A percentile compares a stretch with the other conserved stretches of the same genome.
Conservation (phyloP, 2,797 vertebrate species). For the Aldrovandia affinis region DNA sequence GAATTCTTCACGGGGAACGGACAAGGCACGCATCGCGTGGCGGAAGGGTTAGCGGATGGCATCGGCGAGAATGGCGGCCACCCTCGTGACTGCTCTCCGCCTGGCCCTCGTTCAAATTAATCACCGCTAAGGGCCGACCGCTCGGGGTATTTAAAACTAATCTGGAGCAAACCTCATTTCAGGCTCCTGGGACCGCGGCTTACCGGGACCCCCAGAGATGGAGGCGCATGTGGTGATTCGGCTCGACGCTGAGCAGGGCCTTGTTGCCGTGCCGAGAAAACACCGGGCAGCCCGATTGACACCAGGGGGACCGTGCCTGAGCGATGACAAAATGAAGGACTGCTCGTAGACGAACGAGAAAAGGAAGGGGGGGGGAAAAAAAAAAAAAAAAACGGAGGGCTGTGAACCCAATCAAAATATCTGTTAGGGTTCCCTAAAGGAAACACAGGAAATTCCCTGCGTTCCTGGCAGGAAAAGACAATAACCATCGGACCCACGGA, state of each 20-base stretch:
- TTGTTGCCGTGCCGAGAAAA: too few species aligned
- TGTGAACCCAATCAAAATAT: not conserved
- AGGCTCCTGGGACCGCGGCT: not conserved
- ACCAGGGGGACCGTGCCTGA: not conserved
- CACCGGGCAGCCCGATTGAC: too few species aligned
- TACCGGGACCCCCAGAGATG: not conserved
- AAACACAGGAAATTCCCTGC: slow-evolving; percentile 28
- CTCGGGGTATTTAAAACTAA: not conserved
- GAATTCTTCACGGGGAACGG: not conserved
- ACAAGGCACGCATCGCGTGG: not conserved
- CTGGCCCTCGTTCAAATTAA: not conserved
- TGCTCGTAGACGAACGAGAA: not conserved
- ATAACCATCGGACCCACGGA: not conserved
- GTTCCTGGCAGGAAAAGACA: slow-evolving; percentile 25
- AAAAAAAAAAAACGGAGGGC: not conserved
- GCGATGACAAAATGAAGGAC: not conserved
- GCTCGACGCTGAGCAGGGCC: not conserved
- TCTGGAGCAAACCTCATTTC: not conserved
- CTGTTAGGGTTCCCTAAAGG: slow-evolving; percentile 12
- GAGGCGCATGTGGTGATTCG: not conserved
- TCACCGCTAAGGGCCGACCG: not conserved
- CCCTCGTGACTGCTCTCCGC: not conserved
- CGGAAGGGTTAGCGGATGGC: not conserved
- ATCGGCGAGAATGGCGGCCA: not conserved
- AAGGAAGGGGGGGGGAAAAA: not conserved